Conservation (phyloP, 2,888 invertebrate genomes). For the Leucoma salicis region DNA sequence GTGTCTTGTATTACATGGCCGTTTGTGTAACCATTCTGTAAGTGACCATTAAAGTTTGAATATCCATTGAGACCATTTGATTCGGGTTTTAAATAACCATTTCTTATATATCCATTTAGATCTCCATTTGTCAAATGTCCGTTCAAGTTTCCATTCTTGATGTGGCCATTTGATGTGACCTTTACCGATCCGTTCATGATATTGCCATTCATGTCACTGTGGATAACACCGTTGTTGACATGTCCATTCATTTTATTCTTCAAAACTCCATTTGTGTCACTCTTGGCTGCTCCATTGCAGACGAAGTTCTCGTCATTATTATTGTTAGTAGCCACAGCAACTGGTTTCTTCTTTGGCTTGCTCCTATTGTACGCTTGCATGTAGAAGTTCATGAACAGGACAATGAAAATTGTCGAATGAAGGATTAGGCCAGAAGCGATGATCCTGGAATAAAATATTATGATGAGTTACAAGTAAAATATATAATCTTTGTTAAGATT, state of each 20-base stretch:
- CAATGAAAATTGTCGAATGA: constrained; percentile 94
- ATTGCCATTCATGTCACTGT: constrained; percentile 36
- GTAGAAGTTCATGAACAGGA: constrained; percentile 95
- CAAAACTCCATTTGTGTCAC: constrained; percentile 21
- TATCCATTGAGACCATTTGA: constrained; percentile 10
- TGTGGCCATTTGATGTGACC: constrained; percentile 28
- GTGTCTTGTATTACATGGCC: constrained; percentile 40
- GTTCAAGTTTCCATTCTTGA: constrained; percentile 30
- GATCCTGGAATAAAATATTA: constrained; percentile 61
- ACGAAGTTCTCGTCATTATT: constrained; percentile 31
- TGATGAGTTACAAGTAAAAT: too few relatives aligned
- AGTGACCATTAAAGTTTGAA: constrained; percentile 12
- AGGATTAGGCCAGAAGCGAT: constrained; percentile 89
- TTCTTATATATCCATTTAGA: constrained; percentile 23
- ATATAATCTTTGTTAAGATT: too few relatives aligned
- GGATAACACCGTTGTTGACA: constrained; percentile 22
- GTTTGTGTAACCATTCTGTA: constrained; percentile 43
- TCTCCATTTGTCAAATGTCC: constrained; percentile 30
- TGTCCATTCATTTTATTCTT: constrained; percentile 13
- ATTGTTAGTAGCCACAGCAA: constrained; percentile 32
- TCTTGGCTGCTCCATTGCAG: constrained; percentile 24
- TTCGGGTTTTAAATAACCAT: constrained; percentile 29
- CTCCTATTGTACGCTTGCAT: constrained; percentile 87
- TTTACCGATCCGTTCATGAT: constrained; percentile 14
- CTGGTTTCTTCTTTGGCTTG: constrained; percentile 25